Evolutionary conservation across 2,888 invertebrate species (phyloP).

Genomic region (Hypomecis punctinalis): DNA sequence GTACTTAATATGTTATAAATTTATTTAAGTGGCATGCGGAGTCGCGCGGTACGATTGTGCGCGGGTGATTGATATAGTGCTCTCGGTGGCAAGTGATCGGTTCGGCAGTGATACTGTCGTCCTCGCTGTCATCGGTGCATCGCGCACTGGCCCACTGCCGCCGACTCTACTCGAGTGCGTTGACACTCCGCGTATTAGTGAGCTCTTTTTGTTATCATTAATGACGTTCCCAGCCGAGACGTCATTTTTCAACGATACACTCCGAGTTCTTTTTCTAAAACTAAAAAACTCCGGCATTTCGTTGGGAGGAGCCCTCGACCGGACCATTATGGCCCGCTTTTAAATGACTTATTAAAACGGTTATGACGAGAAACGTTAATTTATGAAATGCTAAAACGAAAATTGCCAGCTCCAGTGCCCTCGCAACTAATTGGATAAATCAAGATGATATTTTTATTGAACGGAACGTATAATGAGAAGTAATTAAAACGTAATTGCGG

Average conservation of each 20-base stretch:
- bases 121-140: constrained; percentile 51
- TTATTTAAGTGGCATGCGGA: constrained; percentile 81
- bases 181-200: constrained; percentile 61
- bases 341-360: constrained; percentile 39
- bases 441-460: constrained; percentile 59
- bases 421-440: constrained; percentile 54
- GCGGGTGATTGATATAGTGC: constrained; percentile 81
- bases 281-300: constrained; percentile 11
- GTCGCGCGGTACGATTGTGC: constrained; percentile 71
- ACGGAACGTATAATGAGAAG: constrained; percentile 61
- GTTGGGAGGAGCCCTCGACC: constrained; percentile 17
- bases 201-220: constrained; percentile 68
- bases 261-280: constrained; percentile 14
- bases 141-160: constrained; percentile 51
- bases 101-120: constrained; percentile 73
- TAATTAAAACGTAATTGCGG: constrained; percentile 67
- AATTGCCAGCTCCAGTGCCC: constrained; percentile 46
- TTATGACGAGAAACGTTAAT: constrained; percentile 38
- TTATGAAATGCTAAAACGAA: constrained; percentile 52
- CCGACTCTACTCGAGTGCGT: constrained; percentile 55
- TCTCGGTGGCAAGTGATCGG: constrained; percentile 70
- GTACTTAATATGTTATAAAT: constrained; percentile 85
- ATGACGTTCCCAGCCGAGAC: constrained; percentile 45
- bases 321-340: constrained; percentile 29
- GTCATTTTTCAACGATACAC: constrained; percentile 37